Percentiles rank a stretch among this genome's conserved stretches.
phyloP scores from a whole-genome alignment of 1,140 invertebrate genomes.

The Chlorops oryzae region DNA sequence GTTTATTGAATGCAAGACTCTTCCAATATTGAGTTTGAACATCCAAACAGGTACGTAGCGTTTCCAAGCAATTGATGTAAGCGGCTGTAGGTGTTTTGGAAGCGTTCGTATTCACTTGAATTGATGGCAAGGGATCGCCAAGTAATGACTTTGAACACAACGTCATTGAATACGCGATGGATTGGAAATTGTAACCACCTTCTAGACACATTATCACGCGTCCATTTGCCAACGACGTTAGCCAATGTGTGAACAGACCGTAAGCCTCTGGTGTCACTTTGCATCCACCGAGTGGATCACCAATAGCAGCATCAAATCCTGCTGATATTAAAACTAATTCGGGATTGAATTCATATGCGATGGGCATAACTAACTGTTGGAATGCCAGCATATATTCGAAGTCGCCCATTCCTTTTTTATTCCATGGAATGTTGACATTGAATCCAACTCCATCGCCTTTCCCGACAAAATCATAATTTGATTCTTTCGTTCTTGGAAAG shows the following conservation, averaged over 20 bases:
- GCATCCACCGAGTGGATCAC: slow-evolving; percentile 83
- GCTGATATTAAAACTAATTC: slow-evolving; percentile 87
- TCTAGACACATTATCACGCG: slow-evolving; percentile 78
- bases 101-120: slow-evolving; percentile 47
- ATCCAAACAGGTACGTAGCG: slow-evolving; percentile 65
- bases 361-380: slow-evolving; percentile 79
- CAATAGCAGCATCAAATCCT: slow-evolving; percentile 88
- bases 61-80: slow-evolving; percentile 49
- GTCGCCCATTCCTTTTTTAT: slow-evolving; percentile 81
- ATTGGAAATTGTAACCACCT: slow-evolving; percentile 88
- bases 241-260: slow-evolving; percentile 81
- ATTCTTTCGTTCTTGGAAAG: slow-evolving; percentile 71
- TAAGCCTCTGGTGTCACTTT: slow-evolving; percentile 82
- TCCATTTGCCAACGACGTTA: slow-evolving; percentile 76
- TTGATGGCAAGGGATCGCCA: slow-evolving; percentile 68
- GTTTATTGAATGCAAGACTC: slow-evolving; percentile 55
- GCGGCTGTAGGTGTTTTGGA: slow-evolving; percentile 56
- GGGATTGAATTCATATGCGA: slow-evolving; percentile 85
- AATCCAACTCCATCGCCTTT: slow-evolving; percentile 65
- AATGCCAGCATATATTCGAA: slow-evolving; percentile 86
- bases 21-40: slow-evolving; percentile 69
- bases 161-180: slow-evolving; percentile 77
- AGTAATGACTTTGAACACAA: slow-evolving; percentile 81
- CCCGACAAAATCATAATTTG: slow-evolving; percentile 65
- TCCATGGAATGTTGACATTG: slow-evolving; percentile 91